Percentiles rank a stretch among this genome's conserved stretches.
Conservation (phyloP, 1,140 invertebrate genomes). For the Onthophagus taurus region DNA sequence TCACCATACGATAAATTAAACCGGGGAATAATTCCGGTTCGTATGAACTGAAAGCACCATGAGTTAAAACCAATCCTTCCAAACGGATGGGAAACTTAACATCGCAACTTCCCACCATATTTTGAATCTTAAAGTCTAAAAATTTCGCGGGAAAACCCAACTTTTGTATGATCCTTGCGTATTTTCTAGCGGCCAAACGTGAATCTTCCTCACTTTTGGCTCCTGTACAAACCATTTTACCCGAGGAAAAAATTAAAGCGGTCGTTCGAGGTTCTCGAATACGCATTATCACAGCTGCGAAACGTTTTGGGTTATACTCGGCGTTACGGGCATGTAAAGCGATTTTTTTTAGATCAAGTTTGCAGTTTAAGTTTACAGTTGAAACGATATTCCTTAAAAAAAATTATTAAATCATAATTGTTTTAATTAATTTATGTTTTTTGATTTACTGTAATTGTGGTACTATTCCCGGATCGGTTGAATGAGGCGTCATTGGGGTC, state of each 20-base stretch:
- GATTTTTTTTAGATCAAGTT: conserved; percentile 94
- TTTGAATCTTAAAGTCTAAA: conserved; percentile 99
- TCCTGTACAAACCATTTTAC: conserved; percentile 99
- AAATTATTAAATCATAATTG: conserved; percentile 23
- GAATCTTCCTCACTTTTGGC: conserved; percentile 99
- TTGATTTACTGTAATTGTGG: conserved; percentile 91
- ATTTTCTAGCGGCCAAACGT: conserved; percentile 92
- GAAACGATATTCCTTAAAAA: conserved; percentile 88
- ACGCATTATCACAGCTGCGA: conserved; percentile 99
- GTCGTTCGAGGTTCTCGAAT: conserved; percentile 98
- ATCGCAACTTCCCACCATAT: conserved; percentile 99
- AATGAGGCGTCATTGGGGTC: conserved; percentile 91
- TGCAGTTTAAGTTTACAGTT: conserved; percentile 94
- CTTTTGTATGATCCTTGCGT: conserved; percentile 98
- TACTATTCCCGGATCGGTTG: conserved; percentile 86
- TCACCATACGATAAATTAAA: conserved; percentile 99
- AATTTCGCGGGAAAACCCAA: conserved; percentile 94
- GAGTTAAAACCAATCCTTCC: conserved; percentile 93
- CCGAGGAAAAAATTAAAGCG: conserved; percentile 97
- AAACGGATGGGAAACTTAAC: conserved; percentile 98
- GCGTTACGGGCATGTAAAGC: conserved; percentile 98
- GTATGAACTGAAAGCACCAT: conserved; percentile 95
- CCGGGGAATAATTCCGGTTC: conserved; percentile 95
- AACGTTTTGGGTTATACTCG: conserved; percentile 99
- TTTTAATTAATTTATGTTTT: too few relatives aligned